phyloP scores from a whole-genome alignment of 2,797 vertebrate genomes.

The Catostomus latipinnis region DNA sequence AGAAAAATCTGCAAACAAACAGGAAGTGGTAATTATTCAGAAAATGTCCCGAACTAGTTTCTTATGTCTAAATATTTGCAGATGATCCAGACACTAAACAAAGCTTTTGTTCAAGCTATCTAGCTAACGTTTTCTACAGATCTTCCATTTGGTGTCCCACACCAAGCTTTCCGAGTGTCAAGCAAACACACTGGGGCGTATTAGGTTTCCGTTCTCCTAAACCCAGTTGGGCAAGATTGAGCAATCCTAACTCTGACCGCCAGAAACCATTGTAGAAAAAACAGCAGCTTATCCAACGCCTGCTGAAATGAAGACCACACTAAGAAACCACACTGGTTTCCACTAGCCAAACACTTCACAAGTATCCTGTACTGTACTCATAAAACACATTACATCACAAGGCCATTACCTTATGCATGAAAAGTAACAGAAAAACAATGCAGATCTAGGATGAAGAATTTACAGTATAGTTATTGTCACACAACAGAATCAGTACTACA shows the following conservation, averaged over 20 bases:
- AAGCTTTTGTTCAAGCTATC: slow-evolving; percentile 1
- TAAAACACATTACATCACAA: slow-evolving; percentile 5
- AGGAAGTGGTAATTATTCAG: slow-evolving; percentile 6
- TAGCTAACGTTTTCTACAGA: slow-evolving; percentile 14
- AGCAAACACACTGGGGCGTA: slow-evolving; percentile 41
- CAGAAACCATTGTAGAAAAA: slow-evolving; percentile 58
- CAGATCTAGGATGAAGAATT: too few species aligned
- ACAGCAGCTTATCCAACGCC: slow-evolving; percentile 66
- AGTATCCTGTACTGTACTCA: slow-evolving; percentile 49
- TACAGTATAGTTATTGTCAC: not conserved
- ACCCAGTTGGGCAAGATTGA: slow-evolving; percentile 59
- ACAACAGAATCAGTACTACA: not conserved
- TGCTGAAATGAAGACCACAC: slow-evolving; percentile 74
- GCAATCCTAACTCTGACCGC: slow-evolving; percentile 63
- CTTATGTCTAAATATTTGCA: slow-evolving; percentile 16
- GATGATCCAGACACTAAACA: not conserved
- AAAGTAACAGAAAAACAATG: not conserved
- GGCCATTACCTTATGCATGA: not conserved
- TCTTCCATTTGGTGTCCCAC: slow-evolving; percentile 5
- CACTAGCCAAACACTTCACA: slow-evolving; percentile 55
- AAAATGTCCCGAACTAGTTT: slow-evolving; percentile 11
- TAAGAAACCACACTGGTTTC: slow-evolving; percentile 67
- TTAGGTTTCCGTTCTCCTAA: slow-evolving; percentile 53
- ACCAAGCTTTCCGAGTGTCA: slow-evolving; percentile 7
- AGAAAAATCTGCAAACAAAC: slow-evolving; percentile 90